A percentile compares a stretch with the other conserved stretches of the same genome.
phyloP scores from a whole-genome alignment of 2,113 vertebrate genomes.

The Nibea coibor region DNA sequence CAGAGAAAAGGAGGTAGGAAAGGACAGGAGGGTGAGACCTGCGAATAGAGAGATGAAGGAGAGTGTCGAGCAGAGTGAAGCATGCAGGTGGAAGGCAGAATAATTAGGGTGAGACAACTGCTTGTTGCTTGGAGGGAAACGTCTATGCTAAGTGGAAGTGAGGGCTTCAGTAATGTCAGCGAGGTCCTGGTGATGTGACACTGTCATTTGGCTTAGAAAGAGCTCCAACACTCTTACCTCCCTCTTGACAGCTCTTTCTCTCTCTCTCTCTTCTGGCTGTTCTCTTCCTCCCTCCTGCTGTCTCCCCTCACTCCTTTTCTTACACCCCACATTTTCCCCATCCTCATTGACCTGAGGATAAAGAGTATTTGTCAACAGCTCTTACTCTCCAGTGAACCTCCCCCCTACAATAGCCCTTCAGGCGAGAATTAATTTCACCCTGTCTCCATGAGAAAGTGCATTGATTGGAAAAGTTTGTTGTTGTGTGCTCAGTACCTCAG shows the following conservation, averaged over 20 bases:
- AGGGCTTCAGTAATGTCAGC: conserved; percentile 57
- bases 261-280: not conserved
- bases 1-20: conserved; percentile 49
- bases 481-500: conserved; percentile 51
- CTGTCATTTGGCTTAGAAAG: conserved; percentile 56
- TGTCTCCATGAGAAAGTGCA: conserved; percentile 59
- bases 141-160: conserved; percentile 50
- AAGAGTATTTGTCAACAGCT: conserved; percentile 75
- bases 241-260: conserved; percentile 28
- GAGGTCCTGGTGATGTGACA: conserved; percentile 44
- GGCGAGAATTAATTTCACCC: conserved; percentile 63
- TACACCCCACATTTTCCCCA: conserved; percentile 15
- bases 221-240: conserved; percentile 32
- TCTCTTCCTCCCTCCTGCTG: not conserved
- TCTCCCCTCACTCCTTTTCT: conserved; percentile 22
- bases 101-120: conserved; percentile 58
- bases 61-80: conserved; percentile 47
- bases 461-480: conserved; percentile 73
- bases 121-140: conserved; percentile 46
- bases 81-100: conserved; percentile 49
- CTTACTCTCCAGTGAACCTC: conserved; percentile 55
- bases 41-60: conserved; percentile 46
- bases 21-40: conserved; percentile 48
- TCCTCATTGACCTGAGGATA: conserved; percentile 66
- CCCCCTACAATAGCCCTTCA: conserved; percentile 52